Evolutionary conservation across 2,797 vertebrate species (phyloP).

Genomic region (Cyclura pinguis): DNA sequence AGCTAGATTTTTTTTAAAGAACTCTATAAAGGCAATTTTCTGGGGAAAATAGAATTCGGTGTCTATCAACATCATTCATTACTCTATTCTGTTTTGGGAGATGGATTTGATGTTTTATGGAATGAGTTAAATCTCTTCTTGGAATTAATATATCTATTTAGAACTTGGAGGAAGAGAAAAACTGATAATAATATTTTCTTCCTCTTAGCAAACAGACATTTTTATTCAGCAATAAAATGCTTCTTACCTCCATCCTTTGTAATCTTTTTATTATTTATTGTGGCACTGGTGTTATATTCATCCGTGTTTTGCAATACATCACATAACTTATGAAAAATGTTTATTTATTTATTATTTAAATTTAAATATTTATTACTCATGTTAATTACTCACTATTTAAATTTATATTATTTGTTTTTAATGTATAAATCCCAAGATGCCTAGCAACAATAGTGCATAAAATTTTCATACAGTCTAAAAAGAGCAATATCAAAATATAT

Average conservation of each 20-base stretch:
- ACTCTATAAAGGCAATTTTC: constrained; percentile 28
- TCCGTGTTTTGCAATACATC: background rate
- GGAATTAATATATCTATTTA: constrained; percentile 36
- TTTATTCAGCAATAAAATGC: background rate
- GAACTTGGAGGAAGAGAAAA: constrained; percentile 28
- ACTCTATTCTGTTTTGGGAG: constrained; percentile 41
- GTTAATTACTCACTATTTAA: too few relatives aligned
- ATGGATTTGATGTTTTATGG: background rate
- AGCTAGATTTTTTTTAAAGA: constrained; percentile 44
- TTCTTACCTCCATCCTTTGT: constrained; percentile 22
- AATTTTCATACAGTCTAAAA: background rate
- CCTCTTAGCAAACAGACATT: background rate
- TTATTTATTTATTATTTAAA: too few relatives aligned
- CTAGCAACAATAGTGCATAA: background rate
- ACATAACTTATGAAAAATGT: too few relatives aligned
- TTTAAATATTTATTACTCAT: too few relatives aligned
- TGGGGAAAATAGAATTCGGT: constrained; percentile 48
- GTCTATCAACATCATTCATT: constrained; percentile 8
- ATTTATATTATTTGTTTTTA: too few relatives aligned
- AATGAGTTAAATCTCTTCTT: constrained; percentile 22
- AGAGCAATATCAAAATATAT: background rate
- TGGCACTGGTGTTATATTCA: background rate
- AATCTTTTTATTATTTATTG: constrained; percentile 35
- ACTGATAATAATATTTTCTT: too few relatives aligned
- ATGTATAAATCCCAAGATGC: background rate